These are phyloP conservation scores for Eupleurogrammus muticus DNA, from an alignment of 2,797 vertebrate species.

Conservation along the genomic window DNA sequence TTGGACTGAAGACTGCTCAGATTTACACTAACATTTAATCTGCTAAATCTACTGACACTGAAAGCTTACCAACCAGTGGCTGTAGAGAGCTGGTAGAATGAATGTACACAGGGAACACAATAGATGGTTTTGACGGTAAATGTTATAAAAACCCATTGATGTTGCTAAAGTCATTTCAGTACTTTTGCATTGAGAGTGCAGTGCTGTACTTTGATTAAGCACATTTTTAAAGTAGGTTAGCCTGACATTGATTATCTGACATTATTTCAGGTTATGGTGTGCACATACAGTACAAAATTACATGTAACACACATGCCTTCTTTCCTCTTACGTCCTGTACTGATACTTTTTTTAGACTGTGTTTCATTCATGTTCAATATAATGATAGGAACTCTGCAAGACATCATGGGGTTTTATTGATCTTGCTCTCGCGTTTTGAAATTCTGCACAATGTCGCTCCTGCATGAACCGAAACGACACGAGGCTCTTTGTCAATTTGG, in stretches of 20 bases:
- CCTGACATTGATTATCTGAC: background rate
- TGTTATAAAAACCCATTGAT: slow-evolving; percentile 4
- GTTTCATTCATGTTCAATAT: background rate
- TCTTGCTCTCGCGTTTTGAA: slow-evolving; percentile 5
- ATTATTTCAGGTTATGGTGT: background rate
- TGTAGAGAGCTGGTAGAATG: slow-evolving; percentile 2
- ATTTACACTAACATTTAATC: slow-evolving; percentile 49
- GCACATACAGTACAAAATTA: background rate
- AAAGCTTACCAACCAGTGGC: slow-evolving; percentile 27
- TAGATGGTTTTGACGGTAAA: slow-evolving; percentile 1
- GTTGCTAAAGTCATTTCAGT: background rate
- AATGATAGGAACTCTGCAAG: background rate
- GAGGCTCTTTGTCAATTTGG: slow-evolving; percentile 1
- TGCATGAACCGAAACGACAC: slow-evolving; percentile 1
- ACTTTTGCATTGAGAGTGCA: background rate
- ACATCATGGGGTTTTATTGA: slow-evolving; percentile 8
- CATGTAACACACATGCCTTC: background rate
- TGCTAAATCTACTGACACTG: slow-evolving; percentile 37
- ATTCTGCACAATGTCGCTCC: slow-evolving; percentile 1
- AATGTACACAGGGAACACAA: background rate
- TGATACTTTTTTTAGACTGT: background rate
- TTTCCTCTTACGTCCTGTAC: background rate
- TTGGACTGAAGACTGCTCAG: slow-evolving; percentile 50
- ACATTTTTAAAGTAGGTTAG: background rate
- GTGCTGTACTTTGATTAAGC: background rate